phyloP scores from a whole-genome alignment of 2,888 invertebrate genomes.

The Nowickia ferox region DNA sequence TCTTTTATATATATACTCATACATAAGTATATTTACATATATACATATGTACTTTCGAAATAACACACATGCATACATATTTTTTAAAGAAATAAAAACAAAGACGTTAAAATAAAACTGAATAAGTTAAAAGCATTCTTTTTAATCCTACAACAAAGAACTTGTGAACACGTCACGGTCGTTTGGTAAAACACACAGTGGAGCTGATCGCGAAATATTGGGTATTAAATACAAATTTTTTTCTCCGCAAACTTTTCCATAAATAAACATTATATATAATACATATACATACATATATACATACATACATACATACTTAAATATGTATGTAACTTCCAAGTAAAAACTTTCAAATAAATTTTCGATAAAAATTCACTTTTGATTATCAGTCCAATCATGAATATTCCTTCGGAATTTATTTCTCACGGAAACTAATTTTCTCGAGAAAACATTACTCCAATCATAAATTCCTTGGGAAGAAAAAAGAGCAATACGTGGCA shows the following conservation, averaged over 20 bases:
- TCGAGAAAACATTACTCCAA: too few relatives aligned
- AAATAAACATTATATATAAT: not conserved
- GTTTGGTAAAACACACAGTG: not conserved
- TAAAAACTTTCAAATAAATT: too few relatives aligned
- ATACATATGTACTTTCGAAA: not conserved
- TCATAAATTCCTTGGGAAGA: too few relatives aligned
- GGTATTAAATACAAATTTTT: too few relatives aligned
- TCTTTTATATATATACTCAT: not conserved
- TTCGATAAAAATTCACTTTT: too few relatives aligned
- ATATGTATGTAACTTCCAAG: not conserved
- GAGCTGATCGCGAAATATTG: not conserved
- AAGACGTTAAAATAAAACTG: not conserved
- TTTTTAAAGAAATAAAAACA: not conserved
- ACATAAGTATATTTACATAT: too few relatives aligned
- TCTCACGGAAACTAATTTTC: too few relatives aligned
- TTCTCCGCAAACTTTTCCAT: too few relatives aligned
- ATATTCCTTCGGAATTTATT: too few relatives aligned
- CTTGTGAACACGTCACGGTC: not conserved
- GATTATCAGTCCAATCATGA: too few relatives aligned
- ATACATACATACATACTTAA: not conserved
- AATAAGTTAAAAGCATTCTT: slow-evolving; percentile 4
- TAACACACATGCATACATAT: not conserved
- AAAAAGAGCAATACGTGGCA: too few relatives aligned
- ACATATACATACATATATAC: not conserved
- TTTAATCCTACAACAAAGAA: slow-evolving; percentile 24